A percentile compares a stretch with the other conserved stretches of the same genome.
These are phyloP conservation scores for Lordiphosa andalusiaca DNA, from an alignment of 2,888 invertebrate species.

Conservation along the genomic window DNA sequence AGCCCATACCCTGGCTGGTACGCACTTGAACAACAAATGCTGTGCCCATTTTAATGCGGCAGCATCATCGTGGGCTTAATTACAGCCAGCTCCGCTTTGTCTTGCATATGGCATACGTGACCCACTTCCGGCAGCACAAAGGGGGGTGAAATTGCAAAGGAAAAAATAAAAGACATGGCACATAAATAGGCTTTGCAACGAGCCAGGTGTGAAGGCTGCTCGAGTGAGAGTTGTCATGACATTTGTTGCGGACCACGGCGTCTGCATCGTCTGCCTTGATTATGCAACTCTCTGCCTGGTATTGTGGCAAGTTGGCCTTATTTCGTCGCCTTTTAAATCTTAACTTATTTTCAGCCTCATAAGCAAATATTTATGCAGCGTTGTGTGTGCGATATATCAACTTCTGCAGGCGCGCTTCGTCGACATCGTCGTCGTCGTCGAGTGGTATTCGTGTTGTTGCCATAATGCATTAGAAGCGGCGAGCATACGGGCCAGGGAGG, in stretches of 20 bases:
- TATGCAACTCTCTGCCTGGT: slow-evolving; percentile 45
- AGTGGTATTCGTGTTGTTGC: slow-evolving; percentile 62
- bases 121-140: slow-evolving; percentile 71
- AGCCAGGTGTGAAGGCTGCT: slow-evolving; percentile 60
- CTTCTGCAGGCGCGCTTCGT: slow-evolving; percentile 10
- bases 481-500: slow-evolving; percentile 22
- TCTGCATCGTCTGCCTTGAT: slow-evolving; percentile 42
- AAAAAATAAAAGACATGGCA: slow-evolving; percentile 37
- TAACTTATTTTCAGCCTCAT: slow-evolving; percentile 79
- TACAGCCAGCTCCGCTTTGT: slow-evolving; percentile 40
- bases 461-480: slow-evolving; percentile 69
- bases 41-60: slow-evolving; percentile 51
- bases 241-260: slow-evolving; percentile 46
- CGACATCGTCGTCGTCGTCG: slow-evolving; percentile 8
- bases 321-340: slow-evolving; percentile 71
- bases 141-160: slow-evolving; percentile 39
- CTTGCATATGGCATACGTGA: slow-evolving; percentile 53
- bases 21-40: slow-evolving; percentile 58
- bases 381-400: slow-evolving; percentile 39
- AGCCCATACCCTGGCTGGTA: slow-evolving; percentile 3
- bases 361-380: slow-evolving; percentile 77
- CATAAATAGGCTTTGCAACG: slow-evolving; percentile 55
- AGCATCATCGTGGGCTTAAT: slow-evolving; percentile 55
- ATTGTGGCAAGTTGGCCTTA: slow-evolving; percentile 60
- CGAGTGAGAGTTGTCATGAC: slow-evolving; percentile 64